Percentiles rank a stretch among this genome's conserved stretches.
Evolutionary conservation across 37 sponge, comb jelly and placozoan genomes (phyloP).

Genomic region (Halisarca cf. caerulea): DNA sequence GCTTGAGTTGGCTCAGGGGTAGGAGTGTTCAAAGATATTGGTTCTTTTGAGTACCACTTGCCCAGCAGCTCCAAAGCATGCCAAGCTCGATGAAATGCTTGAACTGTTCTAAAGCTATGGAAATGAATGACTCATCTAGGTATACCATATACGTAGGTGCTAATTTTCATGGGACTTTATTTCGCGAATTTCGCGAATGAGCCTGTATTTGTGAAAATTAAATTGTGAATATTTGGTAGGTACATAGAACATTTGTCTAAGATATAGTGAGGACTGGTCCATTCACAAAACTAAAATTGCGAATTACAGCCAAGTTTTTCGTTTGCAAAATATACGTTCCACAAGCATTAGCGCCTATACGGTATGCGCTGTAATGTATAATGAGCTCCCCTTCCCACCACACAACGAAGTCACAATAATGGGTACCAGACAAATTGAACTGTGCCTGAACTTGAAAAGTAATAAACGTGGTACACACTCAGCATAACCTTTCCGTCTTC

Average conservation of each 20-base stretch:
- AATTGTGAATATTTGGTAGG: no score
- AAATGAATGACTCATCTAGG: slow-evolving; percentile 11
- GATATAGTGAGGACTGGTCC: no score
- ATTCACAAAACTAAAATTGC: no score
- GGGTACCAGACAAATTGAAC: slow-evolving; percentile 31
- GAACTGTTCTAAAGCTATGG: neutral
- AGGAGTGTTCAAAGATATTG: neutral
- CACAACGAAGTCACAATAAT: slow-evolving; percentile 59
- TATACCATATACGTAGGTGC: no score
- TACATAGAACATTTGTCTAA: no score
- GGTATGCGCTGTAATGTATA: slow-evolving; percentile 41
- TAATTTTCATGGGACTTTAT: no score
- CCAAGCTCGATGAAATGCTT: slow-evolving; percentile 34
- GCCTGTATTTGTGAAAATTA: no score
- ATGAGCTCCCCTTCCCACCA: slow-evolving; percentile 39
- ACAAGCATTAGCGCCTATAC: no score
- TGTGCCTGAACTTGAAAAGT: slow-evolving; percentile 61
- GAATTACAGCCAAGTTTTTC: no score
- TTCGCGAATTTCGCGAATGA: no score
- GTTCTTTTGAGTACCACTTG: slow-evolving; percentile 34
- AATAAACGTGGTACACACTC: slow-evolving; percentile 24
- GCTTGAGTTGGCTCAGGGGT: no score
- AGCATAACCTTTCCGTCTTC: neutral
- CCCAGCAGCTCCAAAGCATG: slow-evolving; percentile 31
- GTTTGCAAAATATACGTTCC: no score